Percentiles rank a stretch among this genome's conserved stretches.
These are phyloP conservation scores for Opisthocomus hoazin DNA, from an alignment of 2,113 vertebrate genomes.

Conservation along the genomic window DNA sequence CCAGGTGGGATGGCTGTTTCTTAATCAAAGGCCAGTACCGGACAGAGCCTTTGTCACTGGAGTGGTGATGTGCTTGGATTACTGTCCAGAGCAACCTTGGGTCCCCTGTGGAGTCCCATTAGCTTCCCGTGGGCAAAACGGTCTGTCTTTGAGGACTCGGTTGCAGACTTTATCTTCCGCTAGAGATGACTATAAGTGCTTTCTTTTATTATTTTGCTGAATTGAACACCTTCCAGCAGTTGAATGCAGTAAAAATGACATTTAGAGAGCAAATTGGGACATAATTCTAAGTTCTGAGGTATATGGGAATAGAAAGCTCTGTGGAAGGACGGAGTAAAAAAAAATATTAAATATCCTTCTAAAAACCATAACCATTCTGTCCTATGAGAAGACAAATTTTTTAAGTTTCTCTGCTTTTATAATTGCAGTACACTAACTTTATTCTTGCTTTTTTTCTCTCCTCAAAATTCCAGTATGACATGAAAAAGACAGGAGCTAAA, in stretches of 20 bases:
- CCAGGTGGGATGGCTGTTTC: background rate
- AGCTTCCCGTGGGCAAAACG: background rate
- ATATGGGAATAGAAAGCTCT: background rate
- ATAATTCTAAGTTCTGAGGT: background rate
- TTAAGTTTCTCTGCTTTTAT: background rate
- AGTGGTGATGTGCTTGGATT: background rate
- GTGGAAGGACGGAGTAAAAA: background rate
- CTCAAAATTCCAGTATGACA: background rate
- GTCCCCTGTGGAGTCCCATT: background rate
- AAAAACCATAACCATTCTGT: background rate
- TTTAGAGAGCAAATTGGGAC: slow-evolving; percentile 28
- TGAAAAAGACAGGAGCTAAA: background rate
- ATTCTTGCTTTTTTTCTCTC: background rate
- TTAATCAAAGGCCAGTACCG: background rate
- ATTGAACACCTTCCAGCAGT: background rate
- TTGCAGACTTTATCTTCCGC: background rate
- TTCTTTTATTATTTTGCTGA: background rate
- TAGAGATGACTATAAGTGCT: background rate
- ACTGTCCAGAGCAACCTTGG: background rate
- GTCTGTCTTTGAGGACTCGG: background rate
- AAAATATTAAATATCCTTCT: background rate
- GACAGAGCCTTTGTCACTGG: background rate
- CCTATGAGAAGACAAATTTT: background rate
- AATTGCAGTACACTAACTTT: background rate
- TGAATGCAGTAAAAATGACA: slow-evolving; percentile 37